Evolutionary conservation across 1,140 invertebrate genomes (phyloP).

Genomic region (Paralvinella palmiformis): DNA sequence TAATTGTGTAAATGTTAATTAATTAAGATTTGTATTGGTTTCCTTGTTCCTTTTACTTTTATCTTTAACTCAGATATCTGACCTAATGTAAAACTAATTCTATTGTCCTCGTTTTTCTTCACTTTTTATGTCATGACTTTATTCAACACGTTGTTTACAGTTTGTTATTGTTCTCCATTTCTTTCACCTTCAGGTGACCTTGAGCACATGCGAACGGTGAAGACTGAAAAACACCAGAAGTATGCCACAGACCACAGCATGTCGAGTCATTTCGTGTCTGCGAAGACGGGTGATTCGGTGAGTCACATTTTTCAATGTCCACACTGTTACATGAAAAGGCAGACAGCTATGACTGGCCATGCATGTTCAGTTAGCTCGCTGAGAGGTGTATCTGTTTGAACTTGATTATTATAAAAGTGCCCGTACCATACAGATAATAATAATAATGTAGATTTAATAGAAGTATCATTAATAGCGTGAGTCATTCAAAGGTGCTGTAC

Average conservation of each 20-base stretch:
- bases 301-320: constrained; percentile 29
- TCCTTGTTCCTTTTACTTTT: background rate
- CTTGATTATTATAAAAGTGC: too few relatives aligned
- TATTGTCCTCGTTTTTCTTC: background rate
- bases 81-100: too few relatives aligned
- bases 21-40: background rate
- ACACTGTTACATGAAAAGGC: background rate
- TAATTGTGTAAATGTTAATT: background rate
- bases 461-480: too few relatives aligned
- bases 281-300: constrained; percentile 83
- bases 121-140: background rate
- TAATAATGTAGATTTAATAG: too few relatives aligned
- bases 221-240: constrained; percentile 69
- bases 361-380: too few relatives aligned
- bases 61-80: too few relatives aligned
- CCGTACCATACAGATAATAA: too few relatives aligned
- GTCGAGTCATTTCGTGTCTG: constrained; percentile 71
- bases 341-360: too few relatives aligned
- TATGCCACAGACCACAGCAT: constrained; percentile 72
- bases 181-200: constrained; percentile 60
- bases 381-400: too few relatives aligned
- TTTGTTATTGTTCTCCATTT: background rate
- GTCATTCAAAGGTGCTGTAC: too few relatives aligned
- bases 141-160: background rate
- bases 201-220: constrained; percentile 75